Percentiles rank a stretch among this genome's conserved stretches.
Evolutionary conservation across 2,888 invertebrate genomes (phyloP).

Genomic region (Melinaea menophilus): DNA sequence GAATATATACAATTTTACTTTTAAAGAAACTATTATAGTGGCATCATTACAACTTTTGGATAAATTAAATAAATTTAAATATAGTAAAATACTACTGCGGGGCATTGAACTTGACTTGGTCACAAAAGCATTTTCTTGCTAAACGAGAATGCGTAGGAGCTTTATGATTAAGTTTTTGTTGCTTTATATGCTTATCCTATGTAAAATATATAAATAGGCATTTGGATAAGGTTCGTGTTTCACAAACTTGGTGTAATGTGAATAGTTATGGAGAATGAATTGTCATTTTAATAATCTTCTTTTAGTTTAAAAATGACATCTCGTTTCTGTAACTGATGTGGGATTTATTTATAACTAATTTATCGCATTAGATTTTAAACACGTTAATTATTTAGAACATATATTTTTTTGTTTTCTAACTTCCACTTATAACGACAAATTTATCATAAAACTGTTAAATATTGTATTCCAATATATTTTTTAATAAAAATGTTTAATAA

Average conservation of each 20-base stretch:
- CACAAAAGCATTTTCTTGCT: slow-evolving; percentile 42
- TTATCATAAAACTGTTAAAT: neutral
- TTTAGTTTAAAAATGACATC: slow-evolving; percentile 54
- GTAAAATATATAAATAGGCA: slow-evolving; percentile 20
- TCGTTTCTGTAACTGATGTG: slow-evolving; percentile 66
- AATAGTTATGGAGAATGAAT: slow-evolving; percentile 67
- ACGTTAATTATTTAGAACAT: neutral
- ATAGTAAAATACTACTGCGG: slow-evolving; percentile 22
- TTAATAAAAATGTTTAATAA: neutral
- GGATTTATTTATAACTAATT: slow-evolving; percentile 37
- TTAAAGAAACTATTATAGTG: neutral
- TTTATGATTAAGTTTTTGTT: slow-evolving; percentile 22
- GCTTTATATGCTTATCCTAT: slow-evolving; percentile 18
- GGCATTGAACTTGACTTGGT: slow-evolving; percentile 49
- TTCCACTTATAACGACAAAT: slow-evolving; percentile 2
- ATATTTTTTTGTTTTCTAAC: neutral
- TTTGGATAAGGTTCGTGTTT: slow-evolving; percentile 22
- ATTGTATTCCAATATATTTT: neutral
- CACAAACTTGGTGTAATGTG: slow-evolving; percentile 44
- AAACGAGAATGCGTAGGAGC: slow-evolving; percentile 47
- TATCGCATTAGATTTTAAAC: slow-evolving; percentile 8
- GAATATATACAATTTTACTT: too few relatives aligned
- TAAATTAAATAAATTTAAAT: neutral
- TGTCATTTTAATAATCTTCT: slow-evolving; percentile 50
- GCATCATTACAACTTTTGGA: neutral